Base-by-base conservation (phyloP, 1,140 invertebrate genomes). In the Lucilia cuprina region DNA sequence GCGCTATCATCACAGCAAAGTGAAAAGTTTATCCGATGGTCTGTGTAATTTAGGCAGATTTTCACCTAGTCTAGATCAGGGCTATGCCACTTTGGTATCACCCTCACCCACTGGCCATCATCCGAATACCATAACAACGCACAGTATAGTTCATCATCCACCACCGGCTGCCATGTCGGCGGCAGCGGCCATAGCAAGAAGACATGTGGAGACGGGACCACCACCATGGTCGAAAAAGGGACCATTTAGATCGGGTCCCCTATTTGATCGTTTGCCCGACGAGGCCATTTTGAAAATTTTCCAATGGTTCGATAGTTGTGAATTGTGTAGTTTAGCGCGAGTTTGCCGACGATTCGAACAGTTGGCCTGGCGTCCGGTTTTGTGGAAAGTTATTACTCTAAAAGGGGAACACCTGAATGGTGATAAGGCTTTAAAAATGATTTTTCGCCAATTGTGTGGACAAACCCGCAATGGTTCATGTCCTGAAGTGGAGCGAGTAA, bases 281-380 rank as follows among this genome's bases (percentile, higher is more conserved):
- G 92, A 93, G 30, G 74, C 93, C 0, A 87, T 94, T 0, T 86
- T 94, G 7, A 93, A 92, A 85, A 94, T 97, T 78, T 96, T 97
- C 84, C 93, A 93, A 49, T 95, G 94, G 93, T 91, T 97, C n/a
- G 93, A 94, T 85, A 96, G 95, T 74, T 94, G 94, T 83, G 95
- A 97, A 84, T 90, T 97, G 49, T 96, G 96, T 87, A 93, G 94
- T 21, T 94, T 96, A 89, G 95, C 96, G 0, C 93, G 96, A 13
- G 97, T 98, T 0, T 98, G 96, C 87, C 92, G 94, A 14, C 92
- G 96, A 34, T 97, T 97, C 92, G 96, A 96, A 89, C 92, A 94
- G 74, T 93, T 98, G 25, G 96, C 95, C 17, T 97, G 96, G 96
- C 94, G 95, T 14, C 95, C 95, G 5, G 91, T 93, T 2, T 91